These are phyloP conservation scores for Strix aluco DNA, from an alignment of 2,113 vertebrate species.

Conservation along the genomic window DNA sequence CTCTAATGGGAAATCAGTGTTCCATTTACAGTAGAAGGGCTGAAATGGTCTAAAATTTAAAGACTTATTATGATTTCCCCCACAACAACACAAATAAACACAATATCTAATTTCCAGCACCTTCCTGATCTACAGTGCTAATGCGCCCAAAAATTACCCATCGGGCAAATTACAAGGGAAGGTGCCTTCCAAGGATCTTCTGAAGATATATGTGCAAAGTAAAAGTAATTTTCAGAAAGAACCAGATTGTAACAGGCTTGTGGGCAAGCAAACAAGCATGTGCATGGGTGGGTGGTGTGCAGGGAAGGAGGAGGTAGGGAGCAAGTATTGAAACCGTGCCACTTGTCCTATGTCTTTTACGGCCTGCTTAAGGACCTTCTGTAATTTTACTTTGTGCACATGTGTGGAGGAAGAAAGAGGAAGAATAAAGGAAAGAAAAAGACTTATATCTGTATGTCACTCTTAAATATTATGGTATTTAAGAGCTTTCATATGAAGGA, in stretches of 20 bases:
- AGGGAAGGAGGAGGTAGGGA: neutral
- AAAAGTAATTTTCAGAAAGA: neutral
- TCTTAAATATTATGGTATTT: neutral
- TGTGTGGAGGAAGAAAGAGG: rapidly evolving
- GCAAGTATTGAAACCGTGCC: neutral
- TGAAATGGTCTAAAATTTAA: neutral
- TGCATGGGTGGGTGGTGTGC: neutral
- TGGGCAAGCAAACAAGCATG: neutral
- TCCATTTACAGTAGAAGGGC: neutral
- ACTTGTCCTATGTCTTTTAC: neutral
- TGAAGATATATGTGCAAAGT: neutral
- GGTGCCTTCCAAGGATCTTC: neutral
- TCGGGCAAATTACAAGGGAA: neutral
- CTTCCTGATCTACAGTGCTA: neutral
- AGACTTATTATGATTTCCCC: neutral
- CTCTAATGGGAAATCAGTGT: neutral
- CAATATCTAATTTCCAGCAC: neutral
- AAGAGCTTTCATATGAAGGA: neutral
- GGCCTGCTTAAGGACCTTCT: neutral
- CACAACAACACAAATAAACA: neutral
- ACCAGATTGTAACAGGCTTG: neutral
- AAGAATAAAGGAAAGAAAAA: neutral
- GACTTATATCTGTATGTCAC: neutral
- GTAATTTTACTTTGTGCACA: neutral
- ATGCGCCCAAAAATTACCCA: neutral